Conservation (phyloP, 2,797 vertebrate species). For the Coendou prehensilis region DNA sequence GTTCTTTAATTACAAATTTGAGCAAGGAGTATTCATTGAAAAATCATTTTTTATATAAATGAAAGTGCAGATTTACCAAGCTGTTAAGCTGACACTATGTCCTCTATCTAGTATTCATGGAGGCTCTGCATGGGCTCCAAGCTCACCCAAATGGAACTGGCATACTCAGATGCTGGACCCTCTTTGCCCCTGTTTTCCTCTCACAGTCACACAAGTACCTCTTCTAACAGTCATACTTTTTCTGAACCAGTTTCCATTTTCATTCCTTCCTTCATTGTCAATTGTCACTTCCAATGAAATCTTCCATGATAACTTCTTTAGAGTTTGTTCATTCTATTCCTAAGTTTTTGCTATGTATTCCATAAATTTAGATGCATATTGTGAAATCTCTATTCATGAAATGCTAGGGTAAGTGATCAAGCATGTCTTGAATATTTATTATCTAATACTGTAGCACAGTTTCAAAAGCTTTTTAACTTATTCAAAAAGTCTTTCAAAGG, state of each 20-base stretch:
- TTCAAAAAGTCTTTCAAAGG: constrained; percentile 40
- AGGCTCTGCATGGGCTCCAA: background rate
- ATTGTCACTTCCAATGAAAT: background rate
- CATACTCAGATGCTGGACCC: background rate
- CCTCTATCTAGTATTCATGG: background rate
- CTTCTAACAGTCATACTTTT: background rate
- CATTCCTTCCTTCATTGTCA: background rate
- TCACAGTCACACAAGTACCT: background rate
- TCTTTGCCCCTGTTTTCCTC: background rate
- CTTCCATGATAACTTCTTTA: background rate
- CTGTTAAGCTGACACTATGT: background rate
- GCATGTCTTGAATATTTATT: background rate
- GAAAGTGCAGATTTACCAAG: constrained; percentile 42
- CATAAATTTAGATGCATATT: background rate
- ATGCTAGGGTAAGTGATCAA: constrained; percentile 1
- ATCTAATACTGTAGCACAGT: background rate
- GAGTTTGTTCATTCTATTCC: background rate
- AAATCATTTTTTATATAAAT: background rate
- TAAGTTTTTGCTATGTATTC: background rate
- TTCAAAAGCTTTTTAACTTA: constrained; percentile 57
- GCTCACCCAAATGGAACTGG: fast-evolving
- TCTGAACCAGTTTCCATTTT: background rate
- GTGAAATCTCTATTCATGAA: background rate
- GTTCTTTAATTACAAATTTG: constrained; percentile 46
- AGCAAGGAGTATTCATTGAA: constrained; percentile 10